phyloP scores from a whole-genome alignment of 1,140 invertebrate genomes.

The Zaprionus tsacasi region DNA sequence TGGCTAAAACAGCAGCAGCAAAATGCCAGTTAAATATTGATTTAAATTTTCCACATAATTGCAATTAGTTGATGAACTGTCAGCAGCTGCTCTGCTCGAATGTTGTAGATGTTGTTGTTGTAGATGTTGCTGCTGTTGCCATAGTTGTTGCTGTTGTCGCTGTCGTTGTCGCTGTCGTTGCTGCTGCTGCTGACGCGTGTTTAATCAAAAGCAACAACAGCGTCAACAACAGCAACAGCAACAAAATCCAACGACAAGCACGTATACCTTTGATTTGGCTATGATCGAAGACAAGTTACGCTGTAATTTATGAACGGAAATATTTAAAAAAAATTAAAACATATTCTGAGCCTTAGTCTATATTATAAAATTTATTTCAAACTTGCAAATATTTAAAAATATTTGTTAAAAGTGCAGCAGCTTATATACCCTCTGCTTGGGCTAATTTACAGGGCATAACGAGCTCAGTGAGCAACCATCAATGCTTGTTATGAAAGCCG shows the following conservation, averaged over 20 bases:
- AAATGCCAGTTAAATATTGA: slow-evolving; percentile 68
- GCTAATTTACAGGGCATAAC: slow-evolving; percentile 16
- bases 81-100: slow-evolving; percentile 10
- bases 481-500: slow-evolving; percentile 33
- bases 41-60: slow-evolving; percentile 76
- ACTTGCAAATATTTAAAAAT: too few species aligned
- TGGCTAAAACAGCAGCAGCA: slow-evolving; percentile 1
- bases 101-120: background rate
- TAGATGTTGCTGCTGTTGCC: background rate
- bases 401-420: too few species aligned
- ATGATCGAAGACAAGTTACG: background rate
- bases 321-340: too few species aligned
- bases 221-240: slow-evolving; percentile 17
- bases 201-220: slow-evolving; percentile 35
- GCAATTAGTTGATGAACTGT: slow-evolving; percentile 72
- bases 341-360: too few species aligned
- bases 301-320: slow-evolving; percentile 18
- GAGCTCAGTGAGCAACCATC: slow-evolving; percentile 31
- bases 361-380: too few species aligned
- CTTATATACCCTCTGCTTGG: background rate
- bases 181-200: slow-evolving; percentile 36
- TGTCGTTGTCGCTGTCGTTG: background rate
- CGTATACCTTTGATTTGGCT: background rate
- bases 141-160: background rate
- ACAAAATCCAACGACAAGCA: slow-evolving; percentile 18